Base-by-base conservation (phyloP, 1,140 invertebrate genomes). In the Penaeus chinensis region DNA sequence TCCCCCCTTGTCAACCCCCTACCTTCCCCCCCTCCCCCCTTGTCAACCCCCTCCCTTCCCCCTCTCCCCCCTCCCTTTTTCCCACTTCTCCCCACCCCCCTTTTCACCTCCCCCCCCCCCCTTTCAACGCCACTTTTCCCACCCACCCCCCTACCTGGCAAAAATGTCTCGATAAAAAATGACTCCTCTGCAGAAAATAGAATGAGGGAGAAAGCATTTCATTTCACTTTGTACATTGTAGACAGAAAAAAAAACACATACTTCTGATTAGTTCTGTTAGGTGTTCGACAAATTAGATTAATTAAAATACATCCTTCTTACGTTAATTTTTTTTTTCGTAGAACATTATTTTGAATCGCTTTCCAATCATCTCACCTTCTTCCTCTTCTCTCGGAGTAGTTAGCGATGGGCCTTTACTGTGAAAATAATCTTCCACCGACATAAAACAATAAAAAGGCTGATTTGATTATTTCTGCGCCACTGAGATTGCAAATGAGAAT, bases 381-480 rank as follows among this genome's bases (percentile, higher is more conserved):
- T 32, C 32, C 32, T 47, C 47, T 47, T 47, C 11, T 47, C 11
- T 47, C 47, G 11, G 5, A 47, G 47, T 47, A 7, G 47, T 47
- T 47, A 47, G 47, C 47, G 11, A 47, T 47, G 47, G 47, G 47
- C 47, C 47, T 47, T 47, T 32, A 47, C 47, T 47, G 47, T 47
- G 47, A 47, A 47, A 47, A 47, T 47, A 10, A 47, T 47, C 47
- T 47, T 13, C 4, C 47, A 47, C 47, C 47, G n/a, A 87, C 37
- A 66, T 32, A 20, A 42, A 62, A 63, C 20, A 61, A 77, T 80
- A 82, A 87, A 82, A 77, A 65, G 47, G 27, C 54, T 82, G 54
- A 87, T 87, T 87, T 87, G 85, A 82, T 87, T 87, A 87, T 87
- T 87, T 87, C 80, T 82, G 85, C 85, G 62, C 80, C 85, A 77